phyloP scores from a whole-genome alignment of 2,797 vertebrate species.

The Neomorphus geoffroyi region DNA sequence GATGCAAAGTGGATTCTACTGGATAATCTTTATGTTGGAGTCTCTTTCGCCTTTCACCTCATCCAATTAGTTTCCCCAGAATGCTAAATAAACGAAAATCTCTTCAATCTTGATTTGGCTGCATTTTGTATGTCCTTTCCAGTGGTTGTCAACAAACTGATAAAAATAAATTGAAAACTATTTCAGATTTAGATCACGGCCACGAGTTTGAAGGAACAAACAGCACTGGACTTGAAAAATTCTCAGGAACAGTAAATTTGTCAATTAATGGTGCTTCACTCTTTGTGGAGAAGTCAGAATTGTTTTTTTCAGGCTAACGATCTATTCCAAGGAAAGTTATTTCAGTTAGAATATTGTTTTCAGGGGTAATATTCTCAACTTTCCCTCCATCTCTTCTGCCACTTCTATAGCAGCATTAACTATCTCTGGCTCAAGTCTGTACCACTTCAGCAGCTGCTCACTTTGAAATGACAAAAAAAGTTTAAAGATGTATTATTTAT shows the following conservation, averaged over 20 bases:
- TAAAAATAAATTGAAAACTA: constrained; percentile 5
- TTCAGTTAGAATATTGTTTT: neutral
- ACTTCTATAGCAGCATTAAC: constrained; percentile 77
- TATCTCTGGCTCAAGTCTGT: constrained; percentile 78
- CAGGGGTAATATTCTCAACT: neutral
- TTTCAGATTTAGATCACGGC: constrained; percentile 16
- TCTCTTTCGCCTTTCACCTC: neutral
- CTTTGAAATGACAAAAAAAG: constrained; percentile 79
- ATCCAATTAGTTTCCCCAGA: neutral
- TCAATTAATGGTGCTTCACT: neutral
- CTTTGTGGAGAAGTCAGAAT: neutral
- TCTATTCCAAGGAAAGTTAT: constrained; percentile 16
- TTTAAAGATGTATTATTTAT: constrained; percentile 27
- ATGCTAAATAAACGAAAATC: neutral
- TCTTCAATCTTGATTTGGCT: constrained; percentile 3
- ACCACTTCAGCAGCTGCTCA: constrained; percentile 83
- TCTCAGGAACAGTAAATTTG: neutral
- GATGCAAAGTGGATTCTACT: neutral
- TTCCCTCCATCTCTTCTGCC: constrained; percentile 73
- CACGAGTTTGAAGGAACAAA: neutral
- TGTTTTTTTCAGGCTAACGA: constrained; percentile 16
- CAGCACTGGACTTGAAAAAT: neutral
- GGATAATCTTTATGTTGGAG: neutral
- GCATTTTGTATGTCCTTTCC: constrained; percentile 3
- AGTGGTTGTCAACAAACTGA: neutral